Evolutionary conservation across 23 tunicate species (phyloP).

Genomic region (Ciona savignyi): DNA sequence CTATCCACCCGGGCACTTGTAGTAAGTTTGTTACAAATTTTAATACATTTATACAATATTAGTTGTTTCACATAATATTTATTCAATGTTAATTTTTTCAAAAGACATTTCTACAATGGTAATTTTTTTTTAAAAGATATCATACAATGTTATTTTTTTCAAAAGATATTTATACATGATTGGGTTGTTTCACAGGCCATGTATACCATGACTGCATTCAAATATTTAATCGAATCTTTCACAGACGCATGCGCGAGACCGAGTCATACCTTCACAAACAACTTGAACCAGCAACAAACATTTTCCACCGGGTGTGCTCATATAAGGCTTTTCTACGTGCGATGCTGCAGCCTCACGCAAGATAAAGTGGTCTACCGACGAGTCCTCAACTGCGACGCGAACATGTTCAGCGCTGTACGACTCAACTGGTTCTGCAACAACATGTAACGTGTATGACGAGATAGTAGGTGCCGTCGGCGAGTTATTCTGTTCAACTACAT

Average conservation of each 20-base stretch:
- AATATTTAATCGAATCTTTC: too few species aligned
- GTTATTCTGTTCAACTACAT: neutral
- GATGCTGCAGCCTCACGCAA: conserved; percentile 60
- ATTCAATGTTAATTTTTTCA: too few species aligned
- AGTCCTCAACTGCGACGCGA: conserved; percentile 37
- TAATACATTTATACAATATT: too few species aligned
- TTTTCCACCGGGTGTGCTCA: conserved; percentile 77
- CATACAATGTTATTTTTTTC: neutral
- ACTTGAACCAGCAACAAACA: conserved; percentile 32
- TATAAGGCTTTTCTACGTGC: conserved; percentile 55
- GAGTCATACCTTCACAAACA: conserved; percentile 25
- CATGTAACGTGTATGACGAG: neutral
- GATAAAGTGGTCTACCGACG: conserved; percentile 39
- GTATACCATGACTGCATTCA: too few species aligned
- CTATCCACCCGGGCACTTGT: conserved; percentile 67
- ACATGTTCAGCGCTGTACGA: conserved; percentile 36
- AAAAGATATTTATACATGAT: too few species aligned
- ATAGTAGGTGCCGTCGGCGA: neutral
- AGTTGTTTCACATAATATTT: too few species aligned
- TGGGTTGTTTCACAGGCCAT: too few species aligned
- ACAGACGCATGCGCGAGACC: conserved; percentile 69
- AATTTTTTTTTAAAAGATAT: neutral
- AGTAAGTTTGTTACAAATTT: conserved; percentile 43
- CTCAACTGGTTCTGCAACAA: conserved; percentile 62
- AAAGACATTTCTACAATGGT: too few species aligned